Conservation (phyloP, 2,113 vertebrate species). For the Pomatorhinus ruficollis region DNA sequence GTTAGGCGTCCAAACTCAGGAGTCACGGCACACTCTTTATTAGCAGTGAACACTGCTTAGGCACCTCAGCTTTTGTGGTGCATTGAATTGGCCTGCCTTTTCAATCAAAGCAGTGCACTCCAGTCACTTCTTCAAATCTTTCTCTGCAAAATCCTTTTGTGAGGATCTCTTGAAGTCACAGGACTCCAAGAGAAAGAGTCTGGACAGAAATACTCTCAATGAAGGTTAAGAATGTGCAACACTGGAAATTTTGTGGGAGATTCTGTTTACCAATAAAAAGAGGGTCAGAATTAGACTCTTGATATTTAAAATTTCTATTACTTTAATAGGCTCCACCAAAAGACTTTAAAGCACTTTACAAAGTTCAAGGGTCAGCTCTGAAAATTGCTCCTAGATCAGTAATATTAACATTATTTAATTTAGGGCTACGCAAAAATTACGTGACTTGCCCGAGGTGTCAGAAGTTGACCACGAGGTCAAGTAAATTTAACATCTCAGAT, state of each 20-base stretch:
- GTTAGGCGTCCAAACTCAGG: neutral
- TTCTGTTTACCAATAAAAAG: neutral
- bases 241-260: neutral
- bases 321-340: neutral
- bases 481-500: neutral
- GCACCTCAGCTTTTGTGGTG: neutral
- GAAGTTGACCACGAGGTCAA: neutral
- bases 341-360: neutral
- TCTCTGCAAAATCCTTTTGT: neutral
- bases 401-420: neutral
- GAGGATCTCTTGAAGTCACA: neutral
- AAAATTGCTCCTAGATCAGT: neutral
- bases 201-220: neutral
- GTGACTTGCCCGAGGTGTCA: neutral
- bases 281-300: neutral
- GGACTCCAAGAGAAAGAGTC: neutral
- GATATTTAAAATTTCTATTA: neutral
- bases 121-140: neutral
- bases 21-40: neutral
- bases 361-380: neutral
- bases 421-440: neutral
- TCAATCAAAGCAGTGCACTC: neutral
- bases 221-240: neutral
- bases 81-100: neutral
- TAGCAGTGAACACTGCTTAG: neutral